A percentile compares a stretch with the other conserved stretches of the same genome.
Evolutionary conservation across 1,140 invertebrate species (phyloP).

Genomic region (Orius laevigatus): DNA sequence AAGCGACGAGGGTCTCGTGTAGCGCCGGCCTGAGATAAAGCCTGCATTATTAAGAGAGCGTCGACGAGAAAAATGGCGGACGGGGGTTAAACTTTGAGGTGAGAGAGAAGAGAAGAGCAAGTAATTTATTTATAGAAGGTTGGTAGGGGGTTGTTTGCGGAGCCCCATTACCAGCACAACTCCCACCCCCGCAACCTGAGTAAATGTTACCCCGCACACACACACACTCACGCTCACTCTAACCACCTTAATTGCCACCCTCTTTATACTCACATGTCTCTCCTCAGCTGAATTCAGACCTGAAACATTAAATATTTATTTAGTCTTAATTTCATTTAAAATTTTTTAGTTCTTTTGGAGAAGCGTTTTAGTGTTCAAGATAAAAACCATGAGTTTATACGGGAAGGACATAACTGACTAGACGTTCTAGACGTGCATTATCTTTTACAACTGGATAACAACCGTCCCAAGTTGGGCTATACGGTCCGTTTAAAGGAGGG

Average conservation of each 20-base stretch:
- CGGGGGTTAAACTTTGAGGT: slow-evolving; percentile 13
- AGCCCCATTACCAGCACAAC: slow-evolving; percentile 4
- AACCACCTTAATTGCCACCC: neutral
- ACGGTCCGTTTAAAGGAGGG: too few relatives aligned
- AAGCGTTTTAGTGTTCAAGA: neutral
- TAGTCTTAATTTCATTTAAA: neutral
- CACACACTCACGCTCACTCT: neutral
- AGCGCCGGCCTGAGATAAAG: neutral
- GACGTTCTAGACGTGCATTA: too few relatives aligned
- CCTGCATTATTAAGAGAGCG: slow-evolving; percentile 4
- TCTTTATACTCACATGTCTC: slow-evolving; percentile 43
- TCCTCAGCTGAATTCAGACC: slow-evolving; percentile 49
- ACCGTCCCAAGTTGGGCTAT: too few relatives aligned
- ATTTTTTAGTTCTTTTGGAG: neutral
- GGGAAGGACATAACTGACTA: too few relatives aligned
- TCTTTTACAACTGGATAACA: too few relatives aligned
- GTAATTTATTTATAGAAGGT: slow-evolving; percentile 15
- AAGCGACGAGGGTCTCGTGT: slow-evolving; percentile 1
- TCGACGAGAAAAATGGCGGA: slow-evolving; percentile 11
- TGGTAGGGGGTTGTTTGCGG: slow-evolving; percentile 7
- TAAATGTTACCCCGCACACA: neutral
- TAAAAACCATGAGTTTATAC: too few relatives aligned
- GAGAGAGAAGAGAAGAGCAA: slow-evolving; percentile 1
- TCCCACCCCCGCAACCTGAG: slow-evolving; percentile 1
- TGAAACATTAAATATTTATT: slow-evolving; percentile 31